phyloP scores from a whole-genome alignment of 2,797 vertebrate species.

The Gambusia yucatana region DNA sequence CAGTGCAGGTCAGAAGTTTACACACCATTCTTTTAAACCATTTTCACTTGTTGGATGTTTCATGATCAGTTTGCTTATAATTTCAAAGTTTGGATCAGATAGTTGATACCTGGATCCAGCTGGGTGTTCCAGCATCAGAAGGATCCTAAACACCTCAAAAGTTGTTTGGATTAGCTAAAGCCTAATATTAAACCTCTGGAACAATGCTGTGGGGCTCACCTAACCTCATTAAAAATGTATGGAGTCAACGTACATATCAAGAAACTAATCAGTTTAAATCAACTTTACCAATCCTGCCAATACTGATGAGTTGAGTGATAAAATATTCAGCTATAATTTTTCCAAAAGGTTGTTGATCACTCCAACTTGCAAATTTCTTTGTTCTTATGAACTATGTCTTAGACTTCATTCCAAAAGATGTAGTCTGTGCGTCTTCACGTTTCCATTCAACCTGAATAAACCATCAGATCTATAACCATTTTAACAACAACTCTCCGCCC shows the following conservation, averaged over 20 bases:
- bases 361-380: not conserved
- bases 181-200: not conserved
- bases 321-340: not conserved
- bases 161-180: not conserved
- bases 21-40: not conserved
- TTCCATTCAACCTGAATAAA: constrained; percentile 1
- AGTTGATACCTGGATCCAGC: not conserved
- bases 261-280: not conserved
- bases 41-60: not conserved
- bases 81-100: not conserved
- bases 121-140: not conserved
- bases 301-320: not conserved
- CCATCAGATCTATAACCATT: constrained; percentile 36
- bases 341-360: not conserved
- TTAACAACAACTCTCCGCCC: constrained; percentile 41
- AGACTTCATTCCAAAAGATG: constrained; percentile 6
- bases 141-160: not conserved
- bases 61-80: not conserved
- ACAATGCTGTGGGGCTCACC: not conserved
- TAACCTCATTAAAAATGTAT: not conserved
- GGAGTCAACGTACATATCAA: not conserved
- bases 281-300: not conserved
- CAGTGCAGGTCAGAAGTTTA: not conserved
- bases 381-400: not conserved
- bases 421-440: constrained; percentile 15